Evolutionary conservation across 2,797 vertebrate species (phyloP).

Genomic region (Nyctibius grandis): DNA sequence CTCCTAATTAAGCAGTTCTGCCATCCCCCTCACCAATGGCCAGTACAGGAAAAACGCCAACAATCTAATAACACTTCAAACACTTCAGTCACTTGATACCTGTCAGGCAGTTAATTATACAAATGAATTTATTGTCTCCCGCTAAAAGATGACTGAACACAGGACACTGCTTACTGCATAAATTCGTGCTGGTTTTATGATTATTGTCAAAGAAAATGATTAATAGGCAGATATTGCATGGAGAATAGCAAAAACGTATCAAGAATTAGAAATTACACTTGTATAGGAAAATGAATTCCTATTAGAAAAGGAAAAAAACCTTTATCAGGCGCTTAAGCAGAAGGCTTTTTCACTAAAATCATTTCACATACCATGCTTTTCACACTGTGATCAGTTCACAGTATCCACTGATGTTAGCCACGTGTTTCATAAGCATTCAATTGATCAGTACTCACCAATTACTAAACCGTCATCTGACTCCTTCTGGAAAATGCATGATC

Average conservation of each 20-base stretch:
- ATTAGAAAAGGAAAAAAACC: not conserved
- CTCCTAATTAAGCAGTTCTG: not conserved
- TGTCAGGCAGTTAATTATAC: not conserved
- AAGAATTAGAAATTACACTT: not conserved
- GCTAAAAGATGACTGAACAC: not conserved
- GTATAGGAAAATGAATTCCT: not conserved
- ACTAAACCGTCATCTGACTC: not conserved
- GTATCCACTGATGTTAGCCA: not conserved
- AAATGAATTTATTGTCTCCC: not conserved
- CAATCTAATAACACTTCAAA: not conserved
- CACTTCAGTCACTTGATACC: not conserved
- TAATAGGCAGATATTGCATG: not conserved
- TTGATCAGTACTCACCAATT: constrained; percentile 40
- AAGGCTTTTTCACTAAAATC: not conserved
- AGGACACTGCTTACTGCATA: not conserved
- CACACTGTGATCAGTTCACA: not conserved
- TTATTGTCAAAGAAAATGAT: not conserved
- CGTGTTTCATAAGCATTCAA: not conserved
- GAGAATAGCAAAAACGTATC: not conserved
- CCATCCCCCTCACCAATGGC: not conserved
- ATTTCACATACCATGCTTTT: not conserved
- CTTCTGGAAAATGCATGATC: constrained; percentile 12
- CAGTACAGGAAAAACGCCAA: not conserved
- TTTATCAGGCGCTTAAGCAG: not conserved
- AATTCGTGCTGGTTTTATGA: not conserved